Evolutionary conservation across 2,888 invertebrate species (phyloP).

Genomic region (Leptopterna dolabrata): DNA sequence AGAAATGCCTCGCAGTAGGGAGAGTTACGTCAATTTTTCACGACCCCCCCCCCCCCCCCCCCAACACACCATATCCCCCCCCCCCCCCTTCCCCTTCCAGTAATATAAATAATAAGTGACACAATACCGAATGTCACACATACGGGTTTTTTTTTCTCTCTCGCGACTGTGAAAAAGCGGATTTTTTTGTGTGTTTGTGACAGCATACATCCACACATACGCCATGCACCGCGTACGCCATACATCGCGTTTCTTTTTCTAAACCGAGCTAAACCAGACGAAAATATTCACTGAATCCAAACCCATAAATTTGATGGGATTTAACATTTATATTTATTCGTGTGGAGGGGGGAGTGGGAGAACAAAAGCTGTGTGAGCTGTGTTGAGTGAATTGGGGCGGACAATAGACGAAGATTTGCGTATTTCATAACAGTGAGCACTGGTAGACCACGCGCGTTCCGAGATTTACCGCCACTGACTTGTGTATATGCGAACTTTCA

Average conservation of each 20-base stretch:
- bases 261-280: neutral
- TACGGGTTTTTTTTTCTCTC: constrained; percentile 28
- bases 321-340: neutral
- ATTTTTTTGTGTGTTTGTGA: neutral
- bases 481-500: too few species aligned
- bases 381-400: neutral
- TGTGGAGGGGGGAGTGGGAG: neutral
- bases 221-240: too few species aligned
- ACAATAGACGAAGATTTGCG: neutral
- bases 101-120: constrained; percentile 57
- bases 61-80: too few species aligned
- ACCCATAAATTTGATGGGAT: constrained; percentile 3
- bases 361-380: neutral
- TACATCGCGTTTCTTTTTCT: neutral
- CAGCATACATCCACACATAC: constrained; percentile 8
- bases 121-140: constrained; percentile 58
- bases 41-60: neutral
- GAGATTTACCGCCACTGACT: neutral
- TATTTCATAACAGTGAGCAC: neutral
- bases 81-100: neutral
- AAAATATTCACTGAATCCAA: neutral
- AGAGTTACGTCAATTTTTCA: constrained; percentile 55
- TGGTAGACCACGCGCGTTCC: neutral
- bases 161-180: neutral
- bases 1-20: neutral